Conservation (phyloP, 2,113 vertebrate genomes). For the Casuarius casuarius region DNA sequence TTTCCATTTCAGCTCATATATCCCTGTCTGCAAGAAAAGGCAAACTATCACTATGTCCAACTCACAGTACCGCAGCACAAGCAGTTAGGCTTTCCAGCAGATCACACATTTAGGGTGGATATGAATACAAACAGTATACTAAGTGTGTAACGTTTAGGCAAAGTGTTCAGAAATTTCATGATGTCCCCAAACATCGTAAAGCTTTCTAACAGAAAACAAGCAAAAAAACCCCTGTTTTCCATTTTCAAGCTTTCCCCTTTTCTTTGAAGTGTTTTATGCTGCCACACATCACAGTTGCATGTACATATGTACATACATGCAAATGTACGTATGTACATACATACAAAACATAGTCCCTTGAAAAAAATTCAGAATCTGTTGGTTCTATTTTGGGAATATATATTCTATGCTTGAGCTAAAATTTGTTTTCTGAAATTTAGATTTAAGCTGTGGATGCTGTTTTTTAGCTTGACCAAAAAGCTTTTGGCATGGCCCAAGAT, state of each 20-base stretch:
- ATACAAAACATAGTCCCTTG: background rate
- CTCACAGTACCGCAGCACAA: background rate
- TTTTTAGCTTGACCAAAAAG: background rate
- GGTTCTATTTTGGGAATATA: background rate
- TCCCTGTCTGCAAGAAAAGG: background rate
- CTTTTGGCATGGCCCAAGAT: background rate
- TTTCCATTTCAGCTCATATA: background rate
- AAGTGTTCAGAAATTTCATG: background rate
- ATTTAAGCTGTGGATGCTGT: background rate
- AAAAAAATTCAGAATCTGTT: background rate
- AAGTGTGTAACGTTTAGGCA: background rate
- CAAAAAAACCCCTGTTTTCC: background rate
- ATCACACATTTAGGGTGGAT: background rate
- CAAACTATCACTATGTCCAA: background rate
- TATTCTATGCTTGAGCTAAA: background rate
- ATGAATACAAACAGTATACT: background rate
- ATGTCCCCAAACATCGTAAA: background rate
- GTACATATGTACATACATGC: no score
- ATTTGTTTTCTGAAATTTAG: background rate
- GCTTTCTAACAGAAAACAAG: background rate
- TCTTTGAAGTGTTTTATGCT: background rate
- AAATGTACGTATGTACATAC: background rate
- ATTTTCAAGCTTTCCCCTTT: background rate
- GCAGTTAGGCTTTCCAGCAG: background rate
- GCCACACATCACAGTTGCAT: fast-evolving